Base-by-base conservation (phyloP, 2,797 vertebrate species). In the Mallotus villosus region DNA sequence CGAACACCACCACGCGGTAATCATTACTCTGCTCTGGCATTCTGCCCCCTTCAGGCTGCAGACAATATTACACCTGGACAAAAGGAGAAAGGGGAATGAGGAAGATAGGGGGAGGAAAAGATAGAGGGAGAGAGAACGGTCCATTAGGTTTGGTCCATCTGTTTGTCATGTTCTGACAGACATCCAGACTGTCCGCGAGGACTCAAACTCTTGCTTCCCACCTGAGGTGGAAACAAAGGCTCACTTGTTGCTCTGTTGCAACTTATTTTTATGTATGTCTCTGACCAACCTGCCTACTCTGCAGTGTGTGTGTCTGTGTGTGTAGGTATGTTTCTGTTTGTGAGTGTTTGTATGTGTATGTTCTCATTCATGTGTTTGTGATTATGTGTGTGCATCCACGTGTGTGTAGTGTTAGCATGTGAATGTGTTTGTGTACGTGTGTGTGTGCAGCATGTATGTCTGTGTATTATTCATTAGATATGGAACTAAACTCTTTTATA, bases 11-110 rank as follows among this genome's bases (percentile, higher is more conserved):
- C 93, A 98, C 97, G 0, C 97, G 95, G 89, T 98, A 98, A 78
- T 98, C 97, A 63, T 97, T 97, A 86, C 96, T 98, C 84, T 97
- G 97, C 88, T 98, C 97, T 4, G 97, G 97, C 97, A 98, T 98
- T 85, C 92, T 95, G 88, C 84, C 81, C 82, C 70, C 80, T 60
- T 87, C 80, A 86, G 80, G 82, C 85, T 88, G 78, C 74, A 82
- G 80, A 87, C 77, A 75, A 77, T 80, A 85, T 92, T 92, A 92
- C 90, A 93, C 91, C 91, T 89, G 60, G 25, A 85, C 87, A n/a
- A 6, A 55, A 55, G 51, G 19, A n/a, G 11, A n/a, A 55, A 17
- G 51, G 51, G 19, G 51, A 55, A n/a, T 55, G 51, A 55, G 19
- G 19, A n/a, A 55, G 6, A 55, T 0, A n/a, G 58, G 60, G 57